These are phyloP conservation scores for Stenoptilia bipunctidactyla DNA, from an alignment of 2,888 invertebrate species.

Conservation along the genomic window DNA sequence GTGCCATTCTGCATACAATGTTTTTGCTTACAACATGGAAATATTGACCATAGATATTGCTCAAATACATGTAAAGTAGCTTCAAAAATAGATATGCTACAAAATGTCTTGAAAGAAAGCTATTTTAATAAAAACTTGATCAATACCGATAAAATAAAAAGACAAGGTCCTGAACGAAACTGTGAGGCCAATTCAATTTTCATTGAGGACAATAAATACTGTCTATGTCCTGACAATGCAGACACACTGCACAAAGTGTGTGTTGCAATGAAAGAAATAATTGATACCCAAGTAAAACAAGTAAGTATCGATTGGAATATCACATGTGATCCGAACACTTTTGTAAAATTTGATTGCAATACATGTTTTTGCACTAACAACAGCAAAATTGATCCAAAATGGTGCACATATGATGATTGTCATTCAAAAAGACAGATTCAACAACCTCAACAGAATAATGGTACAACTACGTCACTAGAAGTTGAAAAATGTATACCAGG, in stretches of 20 bases:
- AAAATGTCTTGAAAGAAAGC: slow-evolving; percentile 30
- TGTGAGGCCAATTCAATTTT: slow-evolving; percentile 41
- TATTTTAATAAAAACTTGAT: slow-evolving; percentile 20
- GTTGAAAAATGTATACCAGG: slow-evolving; percentile 35
- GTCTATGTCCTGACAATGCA: slow-evolving; percentile 41
- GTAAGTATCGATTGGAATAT: slow-evolving; percentile 23
- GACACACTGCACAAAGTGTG: slow-evolving; percentile 32
- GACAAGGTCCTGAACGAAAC: slow-evolving; percentile 15
- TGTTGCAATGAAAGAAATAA: slow-evolving; percentile 20
- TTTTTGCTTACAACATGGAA: slow-evolving; percentile 35
- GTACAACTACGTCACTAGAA: slow-evolving; percentile 12
- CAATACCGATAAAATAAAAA: slow-evolving; percentile 26
- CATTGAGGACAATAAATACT: slow-evolving; percentile 33
- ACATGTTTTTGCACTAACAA: slow-evolving; percentile 48
- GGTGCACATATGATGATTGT: slow-evolving; percentile 58
- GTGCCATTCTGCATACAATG: slow-evolving; percentile 46
- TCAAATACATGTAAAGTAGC: slow-evolving; percentile 35
- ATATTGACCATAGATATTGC: slow-evolving; percentile 33
- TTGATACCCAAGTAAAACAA: not conserved
- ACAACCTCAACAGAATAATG: slow-evolving; percentile 20
- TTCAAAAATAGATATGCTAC: slow-evolving; percentile 38
- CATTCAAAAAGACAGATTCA: slow-evolving; percentile 31
- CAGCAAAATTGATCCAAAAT: slow-evolving; percentile 48
- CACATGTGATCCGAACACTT: slow-evolving; percentile 44
- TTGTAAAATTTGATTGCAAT: slow-evolving; percentile 52